phyloP scores from a whole-genome alignment of 2,888 invertebrate species.

The Phyllotreta cruciferae region DNA sequence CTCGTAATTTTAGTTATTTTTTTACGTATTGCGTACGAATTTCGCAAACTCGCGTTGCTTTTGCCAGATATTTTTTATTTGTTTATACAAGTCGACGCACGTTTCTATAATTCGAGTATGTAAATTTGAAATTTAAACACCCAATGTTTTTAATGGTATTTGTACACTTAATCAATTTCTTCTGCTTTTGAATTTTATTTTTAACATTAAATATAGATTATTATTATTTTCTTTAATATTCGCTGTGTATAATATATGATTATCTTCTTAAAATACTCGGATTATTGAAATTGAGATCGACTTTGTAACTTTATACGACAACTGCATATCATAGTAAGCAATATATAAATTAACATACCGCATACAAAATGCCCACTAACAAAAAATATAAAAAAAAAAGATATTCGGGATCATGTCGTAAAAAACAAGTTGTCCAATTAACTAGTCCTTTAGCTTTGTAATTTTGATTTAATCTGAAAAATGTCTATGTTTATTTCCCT shows the following conservation, averaged over 20 bases:
- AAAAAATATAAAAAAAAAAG: constrained; percentile 26
- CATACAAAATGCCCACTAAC: constrained; percentile 51
- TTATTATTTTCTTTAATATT: no score
- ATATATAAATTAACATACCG: constrained; percentile 32
- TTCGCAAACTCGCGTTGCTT: constrained; percentile 35
- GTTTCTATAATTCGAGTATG: not conserved
- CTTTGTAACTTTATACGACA: constrained; percentile 19
- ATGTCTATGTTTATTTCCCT: constrained; percentile 38
- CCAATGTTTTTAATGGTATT: no score
- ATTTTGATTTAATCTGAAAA: constrained; percentile 41
- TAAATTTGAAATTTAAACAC: no score
- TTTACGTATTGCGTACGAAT: constrained; percentile 32
- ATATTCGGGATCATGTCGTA: constrained; percentile 20
- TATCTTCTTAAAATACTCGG: not conserved
- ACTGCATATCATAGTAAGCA: constrained; percentile 42
- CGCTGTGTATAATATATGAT: no score
- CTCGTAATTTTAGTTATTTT: constrained; percentile 37
- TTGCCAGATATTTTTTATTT: constrained; percentile 35
- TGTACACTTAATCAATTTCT: no score
- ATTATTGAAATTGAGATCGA: constrained; percentile 1
- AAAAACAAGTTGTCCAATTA: constrained; percentile 43
- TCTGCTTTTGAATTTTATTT: no score
- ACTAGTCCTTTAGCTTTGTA: constrained; percentile 56
- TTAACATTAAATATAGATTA: no score
- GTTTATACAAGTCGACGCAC: constrained; percentile 21